These are phyloP conservation scores for Cyphomyrus discorhynchus DNA, from an alignment of 2,113 vertebrate genomes.

Conservation along the genomic window DNA sequence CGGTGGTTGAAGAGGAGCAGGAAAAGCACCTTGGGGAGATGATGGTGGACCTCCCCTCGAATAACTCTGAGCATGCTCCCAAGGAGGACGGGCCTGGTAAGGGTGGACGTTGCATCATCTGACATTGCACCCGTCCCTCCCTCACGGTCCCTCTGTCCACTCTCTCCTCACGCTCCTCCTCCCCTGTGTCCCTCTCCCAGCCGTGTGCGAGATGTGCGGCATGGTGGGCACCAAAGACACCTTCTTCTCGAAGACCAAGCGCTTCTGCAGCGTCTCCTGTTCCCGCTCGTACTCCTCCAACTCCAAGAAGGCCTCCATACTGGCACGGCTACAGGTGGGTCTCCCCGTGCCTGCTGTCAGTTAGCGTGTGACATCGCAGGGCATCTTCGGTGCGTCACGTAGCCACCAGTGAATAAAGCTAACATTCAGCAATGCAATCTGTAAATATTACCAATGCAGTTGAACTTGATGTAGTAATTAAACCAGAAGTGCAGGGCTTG, in stretches of 20 bases:
- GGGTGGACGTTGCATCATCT: neutral
- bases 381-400: neutral
- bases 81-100: conserved; percentile 34
- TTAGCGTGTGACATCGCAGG: neutral
- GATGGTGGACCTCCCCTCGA: neutral
- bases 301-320: conserved; percentile 84
- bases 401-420: neutral
- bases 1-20: neutral
- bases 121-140: neutral
- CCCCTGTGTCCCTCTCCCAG: conserved; percentile 44
- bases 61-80: neutral
- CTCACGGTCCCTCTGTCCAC: neutral
- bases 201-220: conserved; percentile 90
- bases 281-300: conserved; percentile 91
- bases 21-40: neutral
- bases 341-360: neutral
- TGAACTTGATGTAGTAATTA: neutral
- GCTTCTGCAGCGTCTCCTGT: conserved; percentile 88
- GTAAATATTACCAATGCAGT: neutral
- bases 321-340: conserved; percentile 81
- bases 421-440: neutral
- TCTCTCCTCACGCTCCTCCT: neutral
- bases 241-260: conserved; percentile 90
- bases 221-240: conserved; percentile 65
- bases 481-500: neutral